Conservation (phyloP, 2,113 vertebrate species). For the Pelmatolapia mariae region DNA sequence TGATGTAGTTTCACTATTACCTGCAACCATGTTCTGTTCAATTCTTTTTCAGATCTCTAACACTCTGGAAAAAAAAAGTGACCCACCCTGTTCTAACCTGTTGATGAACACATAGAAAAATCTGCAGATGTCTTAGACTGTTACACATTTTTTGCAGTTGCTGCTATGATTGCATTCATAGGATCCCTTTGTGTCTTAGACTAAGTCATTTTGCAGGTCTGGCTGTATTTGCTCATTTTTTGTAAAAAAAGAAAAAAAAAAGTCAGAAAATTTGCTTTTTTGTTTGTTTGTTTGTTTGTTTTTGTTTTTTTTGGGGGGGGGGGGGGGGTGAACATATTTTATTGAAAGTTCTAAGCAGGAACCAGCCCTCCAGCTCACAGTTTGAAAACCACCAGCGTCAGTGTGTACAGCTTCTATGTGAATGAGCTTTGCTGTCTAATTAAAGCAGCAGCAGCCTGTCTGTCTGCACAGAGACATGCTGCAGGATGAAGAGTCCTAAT, state of each 20-base stretch:
- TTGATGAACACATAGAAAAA: neutral
- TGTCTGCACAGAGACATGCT: neutral
- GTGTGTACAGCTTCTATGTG: neutral
- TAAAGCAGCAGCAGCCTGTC: constrained; percentile 18
- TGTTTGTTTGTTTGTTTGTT: too few species aligned
- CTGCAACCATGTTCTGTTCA: neutral
- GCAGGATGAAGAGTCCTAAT: constrained; percentile 41
- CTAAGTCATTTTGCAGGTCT: neutral
- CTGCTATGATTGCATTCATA: neutral
- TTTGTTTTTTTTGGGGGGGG: accelerated
- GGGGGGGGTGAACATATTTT: neutral
- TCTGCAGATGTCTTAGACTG: neutral
- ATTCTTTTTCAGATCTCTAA: neutral
- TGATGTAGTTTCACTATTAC: neutral
- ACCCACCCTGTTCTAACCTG: neutral
- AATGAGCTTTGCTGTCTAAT: constrained; percentile 22
- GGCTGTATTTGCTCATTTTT: neutral
- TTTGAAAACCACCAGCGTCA: neutral
- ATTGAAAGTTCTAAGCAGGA: neutral
- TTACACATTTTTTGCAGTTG: neutral
- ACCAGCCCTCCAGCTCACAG: neutral
- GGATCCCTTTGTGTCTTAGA: neutral
- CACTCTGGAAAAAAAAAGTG: neutral
- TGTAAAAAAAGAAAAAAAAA: accelerated
- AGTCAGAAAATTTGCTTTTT: accelerated